Evolutionary conservation across 2,888 invertebrate species (phyloP), one percentile per base, ranked within the genome.

Genomic region (Eupeodes latifasciatus): DNA sequence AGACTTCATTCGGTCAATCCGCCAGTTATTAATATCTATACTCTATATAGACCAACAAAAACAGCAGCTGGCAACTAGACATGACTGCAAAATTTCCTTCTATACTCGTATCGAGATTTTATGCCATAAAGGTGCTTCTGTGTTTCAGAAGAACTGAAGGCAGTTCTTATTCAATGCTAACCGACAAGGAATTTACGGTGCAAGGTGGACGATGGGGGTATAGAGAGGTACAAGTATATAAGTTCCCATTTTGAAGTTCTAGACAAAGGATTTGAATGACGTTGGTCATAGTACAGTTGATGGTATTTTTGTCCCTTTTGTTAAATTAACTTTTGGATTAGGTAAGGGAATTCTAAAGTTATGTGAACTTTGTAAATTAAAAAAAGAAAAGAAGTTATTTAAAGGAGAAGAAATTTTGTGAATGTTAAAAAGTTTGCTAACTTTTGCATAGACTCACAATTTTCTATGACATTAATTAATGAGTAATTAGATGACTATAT

Each of bases 251-350:
- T 66, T 53, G 16, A 59, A 72, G 59, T 72, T 47, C 34, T 47
- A 27, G 27, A 47, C 55, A 19, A 74, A 66, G 66, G 64, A 77
- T 77, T 72, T 44, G 2, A 47, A 19, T 36, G 55, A 44, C 40
- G 72, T 64, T 55, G 49, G 11, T 57, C 36, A 47, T 47, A 10
- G 4, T 44, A 44, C 10, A 47, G 16, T n/a, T 66, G 6, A 34
- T 81, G 47, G 36, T 44, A 62, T 36, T 66, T 40, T 69, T 81
- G 76, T 76, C 47, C 81, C 47, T 9, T 47, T 12, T 57, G 69
- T 69, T 67, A 16, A 47, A 53, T 59, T 75, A 67, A 71, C 40
- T 62, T 7, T 19, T 10, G 44, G 78, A 71, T 67, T 72, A 40
- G 40, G 40, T 40, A 14, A 6, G 53, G 4, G 12, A 44, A 51